Evolutionary conservation across 2,113 vertebrate genomes (phyloP).

Genomic region (Macheiramphus alcinus): DNA sequence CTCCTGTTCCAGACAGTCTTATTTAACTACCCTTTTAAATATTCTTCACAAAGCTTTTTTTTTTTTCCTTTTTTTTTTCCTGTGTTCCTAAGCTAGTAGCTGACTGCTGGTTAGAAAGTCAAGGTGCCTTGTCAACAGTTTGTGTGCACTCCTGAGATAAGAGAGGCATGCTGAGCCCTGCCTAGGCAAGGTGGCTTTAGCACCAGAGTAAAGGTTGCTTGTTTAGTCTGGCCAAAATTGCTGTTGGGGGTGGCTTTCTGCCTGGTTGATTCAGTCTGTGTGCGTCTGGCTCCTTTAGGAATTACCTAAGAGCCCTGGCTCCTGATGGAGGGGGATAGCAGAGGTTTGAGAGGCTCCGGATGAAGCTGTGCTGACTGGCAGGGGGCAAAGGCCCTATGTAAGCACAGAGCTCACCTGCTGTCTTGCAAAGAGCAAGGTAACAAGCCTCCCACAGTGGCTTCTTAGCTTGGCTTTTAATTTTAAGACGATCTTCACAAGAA

Average conservation of each 20-base stretch:
- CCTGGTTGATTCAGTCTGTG: background rate
- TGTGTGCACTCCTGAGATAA: background rate
- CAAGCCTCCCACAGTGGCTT: background rate
- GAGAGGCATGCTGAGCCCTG: background rate
- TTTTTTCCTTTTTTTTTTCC: no score
- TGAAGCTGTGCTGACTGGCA: background rate
- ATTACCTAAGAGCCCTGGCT: background rate
- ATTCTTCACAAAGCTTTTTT: background rate
- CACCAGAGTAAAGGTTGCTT: conserved; percentile 51
- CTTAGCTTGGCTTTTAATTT: background rate
- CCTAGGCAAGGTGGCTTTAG: background rate
- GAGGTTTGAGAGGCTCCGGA: accelerated
- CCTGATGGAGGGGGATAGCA: background rate
- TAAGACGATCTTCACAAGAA: background rate
- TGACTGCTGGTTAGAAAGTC: background rate
- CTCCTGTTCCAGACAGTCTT: background rate
- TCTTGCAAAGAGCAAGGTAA: background rate
- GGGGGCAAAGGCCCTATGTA: background rate
- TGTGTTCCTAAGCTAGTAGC: background rate
- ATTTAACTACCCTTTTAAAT: background rate
- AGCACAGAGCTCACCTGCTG: background rate
- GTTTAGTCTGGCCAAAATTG: conserved; percentile 20
- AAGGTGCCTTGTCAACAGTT: background rate
- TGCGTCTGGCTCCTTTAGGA: background rate
- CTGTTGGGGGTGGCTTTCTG: background rate